phyloP scores from a whole-genome alignment of 1,140 invertebrate species.

The Stratiolaelaps scimitus region DNA sequence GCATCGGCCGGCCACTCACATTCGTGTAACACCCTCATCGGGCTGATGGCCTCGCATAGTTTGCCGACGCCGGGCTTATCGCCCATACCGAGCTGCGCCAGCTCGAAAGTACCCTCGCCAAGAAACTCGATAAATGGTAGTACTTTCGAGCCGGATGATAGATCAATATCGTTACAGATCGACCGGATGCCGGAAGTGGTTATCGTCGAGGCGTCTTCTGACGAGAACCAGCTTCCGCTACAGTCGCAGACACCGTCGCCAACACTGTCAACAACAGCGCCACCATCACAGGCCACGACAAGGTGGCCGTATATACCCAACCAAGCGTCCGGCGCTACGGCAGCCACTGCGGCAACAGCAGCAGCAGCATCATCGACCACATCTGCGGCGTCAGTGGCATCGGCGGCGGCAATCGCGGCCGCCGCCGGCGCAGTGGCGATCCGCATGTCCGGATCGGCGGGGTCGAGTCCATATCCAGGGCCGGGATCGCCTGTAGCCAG shows the following conservation, averaged over 20 bases:
- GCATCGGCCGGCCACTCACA: no score
- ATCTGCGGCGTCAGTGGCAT: no score
- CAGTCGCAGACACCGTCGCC: neutral
- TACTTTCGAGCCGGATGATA: slow-evolving; percentile 3
- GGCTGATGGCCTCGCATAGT: slow-evolving; percentile 14
- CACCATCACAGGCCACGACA: neutral
- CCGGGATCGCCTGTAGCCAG: no score
- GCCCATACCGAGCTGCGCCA: slow-evolving; percentile 35
- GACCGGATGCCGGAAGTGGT: slow-evolving; percentile 12
- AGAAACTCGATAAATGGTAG: slow-evolving; percentile 33
- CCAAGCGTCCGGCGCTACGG: no score
- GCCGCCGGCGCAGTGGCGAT: no score
- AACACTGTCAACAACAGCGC: neutral
- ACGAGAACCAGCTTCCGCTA: neutral
- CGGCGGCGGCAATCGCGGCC: no score
- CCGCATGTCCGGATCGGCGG: no score
- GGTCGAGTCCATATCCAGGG: no score
- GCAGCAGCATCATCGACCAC: no score
- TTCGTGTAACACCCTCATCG: slow-evolving; percentile 1
- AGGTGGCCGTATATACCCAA: neutral
- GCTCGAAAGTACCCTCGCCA: slow-evolving; percentile 34
- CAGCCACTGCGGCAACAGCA: no score
- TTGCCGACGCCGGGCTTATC: slow-evolving; percentile 31
- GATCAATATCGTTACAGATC: neutral
- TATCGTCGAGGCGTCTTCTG: neutral